A percentile compares a stretch with the other conserved stretches of the same genome.
These are phyloP conservation scores for Littorina saxatilis DNA, from an alignment of 1,140 invertebrate genomes.

Conservation along the genomic window DNA sequence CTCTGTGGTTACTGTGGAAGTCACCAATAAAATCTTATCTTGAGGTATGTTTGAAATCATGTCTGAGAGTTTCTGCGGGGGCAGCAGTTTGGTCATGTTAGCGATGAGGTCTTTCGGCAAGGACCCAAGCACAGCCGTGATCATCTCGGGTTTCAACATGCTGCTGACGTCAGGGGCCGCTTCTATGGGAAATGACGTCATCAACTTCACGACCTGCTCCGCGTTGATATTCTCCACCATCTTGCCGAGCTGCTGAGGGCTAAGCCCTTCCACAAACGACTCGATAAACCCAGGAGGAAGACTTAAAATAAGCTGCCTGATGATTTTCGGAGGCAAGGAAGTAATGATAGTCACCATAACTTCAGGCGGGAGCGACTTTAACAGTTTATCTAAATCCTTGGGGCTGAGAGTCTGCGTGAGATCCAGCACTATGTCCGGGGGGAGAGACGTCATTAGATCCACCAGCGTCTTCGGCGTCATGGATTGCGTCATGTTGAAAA, in stretches of 20 bases:
- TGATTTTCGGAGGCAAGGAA: conserved; percentile 13
- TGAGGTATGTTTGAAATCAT: neutral
- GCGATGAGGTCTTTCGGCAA: conserved; percentile 14
- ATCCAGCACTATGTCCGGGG: conserved; percentile 30
- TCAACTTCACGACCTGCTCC: conserved; percentile 32
- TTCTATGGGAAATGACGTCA: conserved; percentile 11
- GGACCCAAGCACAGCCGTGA: neutral
- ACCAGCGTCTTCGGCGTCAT: conserved; percentile 21
- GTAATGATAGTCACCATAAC: conserved; percentile 24
- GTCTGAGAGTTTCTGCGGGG: neutral
- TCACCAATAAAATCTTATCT: conserved; percentile 4
- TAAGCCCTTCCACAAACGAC: conserved; percentile 9
- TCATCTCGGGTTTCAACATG: conserved; percentile 8
- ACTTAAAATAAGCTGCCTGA: neutral
- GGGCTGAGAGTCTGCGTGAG: conserved; percentile 30
- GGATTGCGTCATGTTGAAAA: conserved; percentile 28
- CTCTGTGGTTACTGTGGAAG: neutral
- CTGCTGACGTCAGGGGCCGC: neutral
- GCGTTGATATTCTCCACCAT: conserved; percentile 22
- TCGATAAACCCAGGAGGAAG: conserved; percentile 25
- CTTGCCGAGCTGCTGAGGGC: neutral
- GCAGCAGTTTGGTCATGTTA: conserved; percentile 7
- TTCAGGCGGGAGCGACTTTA: conserved; percentile 23
- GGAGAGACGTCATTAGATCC: conserved; percentile 14
- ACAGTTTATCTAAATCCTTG: conserved; percentile 4